phyloP scores from a whole-genome alignment of 2,113 vertebrate genomes.

The Campylorhamphus procurvoides region DNA sequence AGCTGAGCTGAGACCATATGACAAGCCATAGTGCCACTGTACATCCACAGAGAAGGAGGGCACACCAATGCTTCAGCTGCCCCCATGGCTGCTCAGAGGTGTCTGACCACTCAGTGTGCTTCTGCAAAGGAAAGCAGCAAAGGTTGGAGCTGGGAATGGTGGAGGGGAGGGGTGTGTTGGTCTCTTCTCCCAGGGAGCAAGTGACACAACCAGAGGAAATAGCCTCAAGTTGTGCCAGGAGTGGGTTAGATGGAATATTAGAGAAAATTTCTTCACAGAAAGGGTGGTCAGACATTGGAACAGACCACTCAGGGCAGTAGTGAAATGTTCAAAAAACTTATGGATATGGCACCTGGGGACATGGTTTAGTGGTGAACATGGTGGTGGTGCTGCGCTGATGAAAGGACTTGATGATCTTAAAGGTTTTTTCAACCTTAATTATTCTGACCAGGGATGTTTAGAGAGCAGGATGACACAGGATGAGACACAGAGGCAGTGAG shows the following conservation, averaged over 20 bases:
- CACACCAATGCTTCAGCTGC: background rate
- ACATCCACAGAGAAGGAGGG: background rate
- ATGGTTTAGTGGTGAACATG: accelerated
- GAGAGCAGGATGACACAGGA: background rate
- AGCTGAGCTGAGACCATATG: background rate
- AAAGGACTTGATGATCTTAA: no score
- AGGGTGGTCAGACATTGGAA: background rate
- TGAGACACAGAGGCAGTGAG: background rate
- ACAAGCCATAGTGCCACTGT: background rate
- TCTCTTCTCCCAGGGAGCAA: background rate
- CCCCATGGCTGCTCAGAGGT: background rate
- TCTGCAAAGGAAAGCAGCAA: background rate
- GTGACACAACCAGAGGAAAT: background rate
- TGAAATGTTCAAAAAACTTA: background rate
- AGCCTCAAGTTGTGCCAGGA: background rate
- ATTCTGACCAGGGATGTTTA: background rate
- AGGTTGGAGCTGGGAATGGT: background rate
- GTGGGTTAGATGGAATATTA: background rate
- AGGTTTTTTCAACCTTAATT: background rate
- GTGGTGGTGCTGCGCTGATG: background rate
- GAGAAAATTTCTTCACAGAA: background rate
- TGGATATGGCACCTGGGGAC: background rate
- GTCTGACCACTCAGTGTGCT: background rate
- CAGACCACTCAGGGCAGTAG: background rate
- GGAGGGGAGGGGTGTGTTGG: background rate